phyloP scores from a whole-genome alignment of 2,113 vertebrate species.

The Hippocampus zosterae region DNA sequence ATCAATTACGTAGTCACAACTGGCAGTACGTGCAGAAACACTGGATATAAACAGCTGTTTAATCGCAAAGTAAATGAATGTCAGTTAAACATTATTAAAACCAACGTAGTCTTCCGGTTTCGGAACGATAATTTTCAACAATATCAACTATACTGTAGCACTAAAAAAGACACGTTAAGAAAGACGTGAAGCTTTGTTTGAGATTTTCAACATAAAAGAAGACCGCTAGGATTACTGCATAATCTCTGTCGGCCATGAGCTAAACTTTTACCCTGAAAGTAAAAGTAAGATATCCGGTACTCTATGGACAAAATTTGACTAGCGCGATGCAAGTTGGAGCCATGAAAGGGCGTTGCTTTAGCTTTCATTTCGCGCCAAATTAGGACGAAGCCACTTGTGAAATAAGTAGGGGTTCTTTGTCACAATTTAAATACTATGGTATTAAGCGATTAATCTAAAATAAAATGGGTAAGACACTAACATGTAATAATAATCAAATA shows the following conservation, averaged over 20 bases:
- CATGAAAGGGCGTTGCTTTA: conserved; percentile 22
- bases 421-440: fast-evolving
- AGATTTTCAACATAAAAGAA: background rate
- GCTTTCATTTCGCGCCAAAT: conserved; percentile 56
- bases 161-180: background rate
- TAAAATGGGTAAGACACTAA: background rate
- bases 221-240: background rate
- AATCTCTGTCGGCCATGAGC: fast-evolving
- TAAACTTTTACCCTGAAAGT: conserved; percentile 31
- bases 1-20: background rate
- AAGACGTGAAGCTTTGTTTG: background rate
- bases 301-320: background rate
- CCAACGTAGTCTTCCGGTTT: too few species aligned
- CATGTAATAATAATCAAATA: background rate
- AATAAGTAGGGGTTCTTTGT: background rate
- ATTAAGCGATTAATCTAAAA: background rate
- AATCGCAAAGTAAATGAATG: background rate
- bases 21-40: too few species aligned
- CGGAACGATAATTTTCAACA: background rate
- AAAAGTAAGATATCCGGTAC: fast-evolving
- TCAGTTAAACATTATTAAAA: background rate
- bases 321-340: fast-evolving
- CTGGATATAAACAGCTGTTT: background rate
- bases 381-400: conserved; percentile 31
- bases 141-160: background rate